Base-by-base conservation (phyloP, 2,797 vertebrate genomes). In the Poliocrania exsul region DNA sequence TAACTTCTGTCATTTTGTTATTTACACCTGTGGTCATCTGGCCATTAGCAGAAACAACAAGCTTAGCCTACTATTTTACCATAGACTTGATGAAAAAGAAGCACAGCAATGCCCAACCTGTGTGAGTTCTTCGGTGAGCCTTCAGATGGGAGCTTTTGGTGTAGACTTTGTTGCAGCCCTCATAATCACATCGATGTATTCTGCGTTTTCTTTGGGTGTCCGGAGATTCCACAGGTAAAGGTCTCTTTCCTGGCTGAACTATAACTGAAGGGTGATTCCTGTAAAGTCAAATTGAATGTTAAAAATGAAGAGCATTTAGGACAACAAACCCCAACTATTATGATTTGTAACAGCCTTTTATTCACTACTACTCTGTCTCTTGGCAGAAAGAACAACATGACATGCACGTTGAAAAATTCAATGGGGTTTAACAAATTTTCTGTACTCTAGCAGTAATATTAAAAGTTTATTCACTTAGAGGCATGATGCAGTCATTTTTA, bases 101-200 rank as follows among this genome's bases (percentile, higher is more conserved):
- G 62, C 33, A 58, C 1, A 86, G 53, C 21, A 37, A 25, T 11
- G 67, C 65, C 37, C 77, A 37, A 99, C 99, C 99, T 96, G 99
- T 99, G 75, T 99, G 99, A 53, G 99, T 99, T 96, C 99, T 98
- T 96, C 99, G 98, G 97, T 99, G 99, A 24, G 99, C 99, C 98
- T 99, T 99, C 81, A 99, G 98, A 93, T 99, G 99, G 77, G 99
- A 99, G 96, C 99, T 99, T 97, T 99, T 99, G 86, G 99, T 99
- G 98, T 99, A 99, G 93, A 99, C 99, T 97, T 99, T 99, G 97
- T 99, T 99, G 96, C 99, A 99, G 64, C 99, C 99, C 6, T 98
- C 98, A 61, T 99, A 99, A 96, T 99, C 99, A 19, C 99, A 99
- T 86, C 99, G 97, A 96, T 99, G 99, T 97, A 99, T 99, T 85